These are phyloP conservation scores for Malurus splendens DNA, from an alignment of 2,797 vertebrate species.

Conservation along the genomic window DNA sequence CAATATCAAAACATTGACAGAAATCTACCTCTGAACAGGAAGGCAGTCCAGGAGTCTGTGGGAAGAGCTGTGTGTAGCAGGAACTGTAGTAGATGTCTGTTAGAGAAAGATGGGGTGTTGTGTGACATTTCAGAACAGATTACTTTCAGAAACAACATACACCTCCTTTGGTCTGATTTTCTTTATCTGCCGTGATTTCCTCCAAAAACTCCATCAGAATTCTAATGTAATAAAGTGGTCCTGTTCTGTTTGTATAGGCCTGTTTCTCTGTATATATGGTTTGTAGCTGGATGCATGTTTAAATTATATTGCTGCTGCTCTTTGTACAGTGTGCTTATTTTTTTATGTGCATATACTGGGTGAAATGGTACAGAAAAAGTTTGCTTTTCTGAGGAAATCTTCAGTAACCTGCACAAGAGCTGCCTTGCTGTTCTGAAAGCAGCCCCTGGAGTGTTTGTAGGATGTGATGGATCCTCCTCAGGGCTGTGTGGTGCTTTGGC, in stretches of 20 bases:
- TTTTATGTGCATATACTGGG: not conserved
- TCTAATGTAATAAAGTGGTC: not conserved
- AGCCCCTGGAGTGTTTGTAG: not conserved
- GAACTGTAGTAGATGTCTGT: not conserved
- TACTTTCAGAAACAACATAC: not conserved
- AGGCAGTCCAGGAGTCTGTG: not conserved
- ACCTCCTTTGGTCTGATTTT: not conserved
- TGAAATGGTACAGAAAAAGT: not conserved
- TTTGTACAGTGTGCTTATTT: slow-evolving; percentile 14
- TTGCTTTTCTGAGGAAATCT: not conserved
- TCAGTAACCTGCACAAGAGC: not conserved
- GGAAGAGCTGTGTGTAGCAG: not conserved
- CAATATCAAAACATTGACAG: slow-evolving; percentile 33
- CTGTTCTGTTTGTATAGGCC: slow-evolving; percentile 29
- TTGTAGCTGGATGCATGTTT: slow-evolving; percentile 48
- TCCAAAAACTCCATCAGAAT: not conserved
- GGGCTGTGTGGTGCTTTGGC: not conserved
- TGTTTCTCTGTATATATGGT: slow-evolving; percentile 47
- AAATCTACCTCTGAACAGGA: slow-evolving; percentile 46
- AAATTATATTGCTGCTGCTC: slow-evolving; percentile 39
- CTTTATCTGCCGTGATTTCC: not conserved
- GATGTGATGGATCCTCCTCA: fast-evolving
- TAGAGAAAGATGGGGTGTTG: not conserved
- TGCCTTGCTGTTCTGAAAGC: not conserved
- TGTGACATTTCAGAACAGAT: not conserved